Evolutionary conservation across 2,888 invertebrate genomes (phyloP), one percentile per base, ranked within the genome.

Genomic region (Mesoligia furuncula): DNA sequence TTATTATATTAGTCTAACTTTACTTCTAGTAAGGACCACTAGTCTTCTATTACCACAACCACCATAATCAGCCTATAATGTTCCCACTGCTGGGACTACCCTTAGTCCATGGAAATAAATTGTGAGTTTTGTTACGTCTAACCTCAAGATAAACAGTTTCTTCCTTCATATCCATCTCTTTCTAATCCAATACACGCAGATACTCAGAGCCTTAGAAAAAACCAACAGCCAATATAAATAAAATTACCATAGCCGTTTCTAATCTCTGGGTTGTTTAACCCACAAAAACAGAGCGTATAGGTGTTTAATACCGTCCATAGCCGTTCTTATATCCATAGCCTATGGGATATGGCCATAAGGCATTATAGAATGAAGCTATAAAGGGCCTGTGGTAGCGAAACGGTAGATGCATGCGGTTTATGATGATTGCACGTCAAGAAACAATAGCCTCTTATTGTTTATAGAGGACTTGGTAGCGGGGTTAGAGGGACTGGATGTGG

Each of bases 381-480:
- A 88, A 77, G 82, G 81, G 79, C 79, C 74, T 80, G 85, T 89
- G 87, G 86, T 84, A 86, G 85, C 84, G 86, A 90, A 90, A 87
- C 90, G 88, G 87, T 91, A 90, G 91, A 92, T 93, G 92, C 91
- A 92, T 87, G 88, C 90, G 87, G 88, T 94, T 94, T 94, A 94
- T 91, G 93, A 93, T 94, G 93, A 95, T 95, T 94, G 90, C 93
- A 88, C 90, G 90, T 90, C 91, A 91, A 90, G 90, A 92, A 93
- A 95, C 95, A 95, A 94, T 94, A 84, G 92, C 86, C 90, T 90
- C 91, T 94, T 94, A 94, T 91, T 92, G 91, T 92, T 93, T 92
- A 91, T 92, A 87, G 88, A 88, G 74, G 86, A 77, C 62, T 57
- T 5, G 51, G 69, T n/a, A 4, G n/a, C 9, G 11, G 70, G 71